phyloP scores from a whole-genome alignment of 2,888 invertebrate genomes.

The Aphelenchoides bicaudatus region DNA sequence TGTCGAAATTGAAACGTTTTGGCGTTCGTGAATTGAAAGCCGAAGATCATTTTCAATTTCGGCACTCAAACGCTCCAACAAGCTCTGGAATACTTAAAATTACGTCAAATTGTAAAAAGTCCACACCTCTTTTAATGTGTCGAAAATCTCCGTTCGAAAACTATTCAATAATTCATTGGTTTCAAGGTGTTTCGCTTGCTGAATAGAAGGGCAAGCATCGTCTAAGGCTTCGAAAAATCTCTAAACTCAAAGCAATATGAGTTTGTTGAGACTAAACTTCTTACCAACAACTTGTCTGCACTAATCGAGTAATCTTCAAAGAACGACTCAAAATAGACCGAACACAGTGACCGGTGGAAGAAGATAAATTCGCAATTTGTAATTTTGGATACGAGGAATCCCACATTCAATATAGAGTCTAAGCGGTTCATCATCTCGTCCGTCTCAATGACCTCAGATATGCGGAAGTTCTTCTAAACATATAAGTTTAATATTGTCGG shows the following conservation, averaged over 20 bases:
- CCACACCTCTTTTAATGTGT: constrained; percentile 25
- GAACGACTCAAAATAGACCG: constrained; percentile 24
- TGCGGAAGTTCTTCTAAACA: constrained; percentile 27
- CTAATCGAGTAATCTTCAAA: constrained; percentile 14
- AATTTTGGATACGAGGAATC: constrained; percentile 29
- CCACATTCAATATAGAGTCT: constrained; percentile 26
- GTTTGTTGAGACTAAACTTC: no score
- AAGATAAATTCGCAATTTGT: constrained; percentile 74
- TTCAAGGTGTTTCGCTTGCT: constrained; percentile 14
- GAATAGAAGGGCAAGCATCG: constrained; percentile 14
- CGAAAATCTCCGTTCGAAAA: constrained; percentile 28
- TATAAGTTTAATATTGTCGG: background rate
- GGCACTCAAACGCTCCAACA: constrained; percentile 68
- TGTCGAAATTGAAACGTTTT: background rate
- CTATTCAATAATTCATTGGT: background rate
- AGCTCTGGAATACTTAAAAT: constrained; percentile 26
- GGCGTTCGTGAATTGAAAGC: constrained; percentile 73
- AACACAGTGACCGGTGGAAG: constrained; percentile 73
- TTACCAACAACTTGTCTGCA: background rate
- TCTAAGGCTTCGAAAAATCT: constrained; percentile 26
- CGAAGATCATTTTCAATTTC: constrained; percentile 87
- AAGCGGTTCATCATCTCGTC: constrained; percentile 28
- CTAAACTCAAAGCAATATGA: constrained; percentile 24
- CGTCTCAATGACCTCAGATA: constrained; percentile 25
- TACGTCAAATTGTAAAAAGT: constrained; percentile 15